Conservation (phyloP, 2,797 vertebrate species). For the Danio choprae region DNA sequence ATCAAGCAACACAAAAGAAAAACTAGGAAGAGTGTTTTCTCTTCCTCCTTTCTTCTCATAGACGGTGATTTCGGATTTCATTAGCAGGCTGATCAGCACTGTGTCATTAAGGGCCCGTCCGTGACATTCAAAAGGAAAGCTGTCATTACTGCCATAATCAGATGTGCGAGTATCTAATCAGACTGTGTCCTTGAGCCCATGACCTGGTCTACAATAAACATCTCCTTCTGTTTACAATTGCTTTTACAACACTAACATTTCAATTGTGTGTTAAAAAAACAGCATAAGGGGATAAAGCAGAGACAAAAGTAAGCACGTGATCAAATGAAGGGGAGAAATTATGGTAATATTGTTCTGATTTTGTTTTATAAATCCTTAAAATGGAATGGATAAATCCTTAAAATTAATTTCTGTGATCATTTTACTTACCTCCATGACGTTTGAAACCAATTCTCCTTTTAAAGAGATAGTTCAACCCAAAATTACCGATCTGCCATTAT, state of each 20-base stretch:
- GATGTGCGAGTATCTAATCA: slow-evolving; percentile 26
- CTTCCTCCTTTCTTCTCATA: background rate
- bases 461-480: too few species aligned
- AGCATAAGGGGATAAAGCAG: background rate
- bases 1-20: background rate
- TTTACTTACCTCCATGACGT: too few species aligned
- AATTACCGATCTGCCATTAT: background rate
- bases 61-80: background rate
- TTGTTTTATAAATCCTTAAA: too few species aligned
- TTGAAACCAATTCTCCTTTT: too few species aligned
- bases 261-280: background rate
- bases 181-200: slow-evolving; percentile 1
- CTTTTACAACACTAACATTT: background rate
- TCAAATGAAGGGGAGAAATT: background rate
- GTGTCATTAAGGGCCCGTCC: background rate
- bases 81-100: background rate
- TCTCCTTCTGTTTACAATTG: background rate
- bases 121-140: background rate
- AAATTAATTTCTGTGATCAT: too few species aligned
- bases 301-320: background rate
- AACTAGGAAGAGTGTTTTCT: background rate
- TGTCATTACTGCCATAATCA: slow-evolving; percentile 25
- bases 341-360: background rate
- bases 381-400: too few species aligned
- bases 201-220: background rate